A percentile compares a stretch with the other conserved stretches of the same genome.
These are phyloP conservation scores for Opisthograptis luteolata DNA, from an alignment of 2,888 invertebrate species.

Conservation along the genomic window DNA sequence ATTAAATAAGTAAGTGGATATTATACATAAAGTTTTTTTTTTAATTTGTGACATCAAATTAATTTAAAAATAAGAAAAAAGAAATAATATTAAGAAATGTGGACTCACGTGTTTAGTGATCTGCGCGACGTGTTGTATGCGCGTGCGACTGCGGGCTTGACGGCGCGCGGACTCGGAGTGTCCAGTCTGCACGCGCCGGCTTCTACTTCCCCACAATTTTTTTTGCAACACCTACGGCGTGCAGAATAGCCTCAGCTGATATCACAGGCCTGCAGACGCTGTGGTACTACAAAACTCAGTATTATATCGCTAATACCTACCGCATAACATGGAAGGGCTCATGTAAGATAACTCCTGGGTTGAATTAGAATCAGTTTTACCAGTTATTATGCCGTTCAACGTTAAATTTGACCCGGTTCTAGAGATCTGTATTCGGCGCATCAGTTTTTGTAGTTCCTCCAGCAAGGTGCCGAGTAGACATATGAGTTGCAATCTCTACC, in stretches of 20 bases:
- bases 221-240: slow-evolving; percentile 44
- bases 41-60: background rate
- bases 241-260: slow-evolving; percentile 5
- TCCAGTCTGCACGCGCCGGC: slow-evolving; percentile 24
- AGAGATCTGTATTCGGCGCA: no score
- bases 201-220: slow-evolving; percentile 18
- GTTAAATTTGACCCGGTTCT: no score
- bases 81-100: background rate
- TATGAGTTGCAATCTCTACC: no score
- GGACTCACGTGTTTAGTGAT: slow-evolving; percentile 23
- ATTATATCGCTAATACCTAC: no score
- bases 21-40: background rate
- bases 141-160: slow-evolving; percentile 11
- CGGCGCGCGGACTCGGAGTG: slow-evolving; percentile 44
- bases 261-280: background rate
- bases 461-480: no score
- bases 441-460: no score
- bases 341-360: no score
- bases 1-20: no score
- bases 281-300: background rate
- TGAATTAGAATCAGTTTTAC: no score
- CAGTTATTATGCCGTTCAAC: no score
- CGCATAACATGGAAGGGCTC: no score
- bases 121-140: slow-evolving; percentile 9
- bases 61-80: background rate